Conservation (phyloP, 2,113 vertebrate genomes). For the Cromileptes altivelis region DNA sequence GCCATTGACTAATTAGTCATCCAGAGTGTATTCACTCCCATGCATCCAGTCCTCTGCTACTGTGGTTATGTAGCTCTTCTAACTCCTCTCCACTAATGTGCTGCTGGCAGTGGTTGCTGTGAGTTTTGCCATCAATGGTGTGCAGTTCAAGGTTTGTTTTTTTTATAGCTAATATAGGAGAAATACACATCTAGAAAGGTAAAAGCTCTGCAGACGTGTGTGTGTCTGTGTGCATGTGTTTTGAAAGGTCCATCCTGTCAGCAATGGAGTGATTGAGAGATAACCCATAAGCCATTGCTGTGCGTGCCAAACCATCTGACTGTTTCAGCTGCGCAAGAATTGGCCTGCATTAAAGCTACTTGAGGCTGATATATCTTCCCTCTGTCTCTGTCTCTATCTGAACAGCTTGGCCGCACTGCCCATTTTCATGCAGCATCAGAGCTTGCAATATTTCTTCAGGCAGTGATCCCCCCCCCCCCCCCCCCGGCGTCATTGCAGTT, state of each 20-base stretch:
- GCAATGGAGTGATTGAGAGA: slow-evolving; percentile 58
- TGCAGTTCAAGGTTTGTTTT: not conserved
- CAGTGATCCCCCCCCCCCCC: slow-evolving; percentile 37
- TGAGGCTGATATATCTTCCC: slow-evolving; percentile 33
- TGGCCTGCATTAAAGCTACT: slow-evolving; percentile 28
- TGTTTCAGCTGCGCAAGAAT: slow-evolving; percentile 22
- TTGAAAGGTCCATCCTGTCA: slow-evolving; percentile 54
- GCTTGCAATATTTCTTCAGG: slow-evolving; percentile 46
- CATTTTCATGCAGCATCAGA: slow-evolving; percentile 44
- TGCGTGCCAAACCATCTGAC: slow-evolving; percentile 49
- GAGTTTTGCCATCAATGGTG: slow-evolving; percentile 8
- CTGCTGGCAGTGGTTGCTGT: slow-evolving; percentile 2
- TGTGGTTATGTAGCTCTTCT: slow-evolving; percentile 3
- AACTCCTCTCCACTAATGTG: not conserved
- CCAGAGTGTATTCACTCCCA: slow-evolving; percentile 7
- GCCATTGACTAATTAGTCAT: slow-evolving; percentile 33
- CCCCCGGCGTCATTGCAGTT: slow-evolving; percentile 16
- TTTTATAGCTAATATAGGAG: slow-evolving; percentile 24
- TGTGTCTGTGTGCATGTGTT: slow-evolving; percentile 26
- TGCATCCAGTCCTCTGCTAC: not conserved
- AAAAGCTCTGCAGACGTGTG: slow-evolving; percentile 1
- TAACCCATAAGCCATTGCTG: slow-evolving; percentile 40
- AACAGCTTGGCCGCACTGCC: slow-evolving; percentile 17
- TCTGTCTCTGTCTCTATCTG: slow-evolving; percentile 2
- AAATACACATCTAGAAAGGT: not conserved